Evolutionary conservation across 2,113 vertebrate species (phyloP).

Genomic region (Coturnix japonica): DNA sequence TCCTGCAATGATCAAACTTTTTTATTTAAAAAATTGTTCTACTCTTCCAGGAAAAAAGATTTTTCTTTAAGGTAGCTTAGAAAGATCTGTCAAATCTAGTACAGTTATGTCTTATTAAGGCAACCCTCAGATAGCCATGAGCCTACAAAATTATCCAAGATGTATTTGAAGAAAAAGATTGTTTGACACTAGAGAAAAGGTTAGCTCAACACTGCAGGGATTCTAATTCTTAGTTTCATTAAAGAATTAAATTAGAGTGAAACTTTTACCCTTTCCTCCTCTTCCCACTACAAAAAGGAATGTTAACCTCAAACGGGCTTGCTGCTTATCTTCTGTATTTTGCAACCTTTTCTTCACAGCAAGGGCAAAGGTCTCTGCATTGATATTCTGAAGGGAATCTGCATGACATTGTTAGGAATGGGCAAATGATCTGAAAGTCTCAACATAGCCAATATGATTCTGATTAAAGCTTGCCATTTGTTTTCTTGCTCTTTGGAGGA

Average conservation of each 20-base stretch:
- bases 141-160: constrained; percentile 19
- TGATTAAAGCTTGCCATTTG: constrained; percentile 73
- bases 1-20: not conserved
- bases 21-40: not conserved
- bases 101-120: constrained; percentile 16
- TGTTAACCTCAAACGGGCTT: not conserved
- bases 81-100: constrained; percentile 17
- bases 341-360: constrained; percentile 32
- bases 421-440: constrained; percentile 53
- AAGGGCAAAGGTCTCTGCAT: constrained; percentile 40
- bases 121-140: not conserved
- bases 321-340: constrained; percentile 33
- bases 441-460: constrained; percentile 30
- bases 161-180: constrained; percentile 12
- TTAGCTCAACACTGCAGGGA: constrained; percentile 26
- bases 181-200: constrained; percentile 57
- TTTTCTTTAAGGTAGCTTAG: not conserved
- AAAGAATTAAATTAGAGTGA: constrained; percentile 69
- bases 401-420: constrained; percentile 39
- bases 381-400: constrained; percentile 55
- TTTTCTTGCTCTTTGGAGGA: constrained; percentile 65
- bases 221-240: constrained; percentile 73
- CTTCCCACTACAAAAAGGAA: not conserved
- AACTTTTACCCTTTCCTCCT: constrained; percentile 37
- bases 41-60: not conserved